Conservation (phyloP, 1,140 invertebrate genomes). For the Zeugodacus cucurbitae region DNA sequence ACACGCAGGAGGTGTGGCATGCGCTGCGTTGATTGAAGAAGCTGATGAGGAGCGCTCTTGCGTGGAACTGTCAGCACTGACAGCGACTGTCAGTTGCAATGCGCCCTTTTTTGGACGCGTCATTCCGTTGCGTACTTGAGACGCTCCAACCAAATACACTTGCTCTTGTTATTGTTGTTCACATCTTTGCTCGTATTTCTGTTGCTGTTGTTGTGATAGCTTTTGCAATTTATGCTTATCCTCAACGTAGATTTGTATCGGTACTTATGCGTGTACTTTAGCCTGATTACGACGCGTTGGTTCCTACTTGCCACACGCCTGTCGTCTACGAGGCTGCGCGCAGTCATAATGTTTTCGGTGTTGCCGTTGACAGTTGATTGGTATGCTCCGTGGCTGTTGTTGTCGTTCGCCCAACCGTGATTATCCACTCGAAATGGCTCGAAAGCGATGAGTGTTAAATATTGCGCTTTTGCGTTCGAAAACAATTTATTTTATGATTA, state of each 20-base stretch:
- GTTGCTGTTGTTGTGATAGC: slow-evolving; percentile 44
- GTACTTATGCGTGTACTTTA: slow-evolving; percentile 19
- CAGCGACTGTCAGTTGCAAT: slow-evolving; percentile 29
- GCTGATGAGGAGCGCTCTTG: not conserved
- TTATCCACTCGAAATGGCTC: slow-evolving; percentile 4
- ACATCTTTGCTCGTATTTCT: not conserved
- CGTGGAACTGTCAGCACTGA: not conserved
- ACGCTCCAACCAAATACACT: slow-evolving; percentile 1
- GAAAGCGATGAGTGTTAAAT: slow-evolving; percentile 33
- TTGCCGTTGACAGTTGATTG: slow-evolving; percentile 19
- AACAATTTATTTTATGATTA: slow-evolving; percentile 35
- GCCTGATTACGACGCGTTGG: not conserved
- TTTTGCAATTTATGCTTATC: slow-evolving; percentile 43
- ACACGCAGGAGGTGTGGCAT: not conserved
- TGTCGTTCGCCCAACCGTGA: not conserved
- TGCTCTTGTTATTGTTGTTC: slow-evolving; percentile 42
- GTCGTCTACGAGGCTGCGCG: too few species aligned
- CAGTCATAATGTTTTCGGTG: slow-evolving; percentile 17
- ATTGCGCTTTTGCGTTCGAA: slow-evolving; percentile 21
- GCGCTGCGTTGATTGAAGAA: not conserved
- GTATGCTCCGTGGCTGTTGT: not conserved
- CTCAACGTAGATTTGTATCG: not conserved
- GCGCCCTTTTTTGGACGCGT: slow-evolving; percentile 5
- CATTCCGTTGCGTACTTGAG: slow-evolving; percentile 10
- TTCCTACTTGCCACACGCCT: not conserved